phyloP scores from a whole-genome alignment of 2,113 vertebrate species.

The Myotis lucifugus region DNA sequence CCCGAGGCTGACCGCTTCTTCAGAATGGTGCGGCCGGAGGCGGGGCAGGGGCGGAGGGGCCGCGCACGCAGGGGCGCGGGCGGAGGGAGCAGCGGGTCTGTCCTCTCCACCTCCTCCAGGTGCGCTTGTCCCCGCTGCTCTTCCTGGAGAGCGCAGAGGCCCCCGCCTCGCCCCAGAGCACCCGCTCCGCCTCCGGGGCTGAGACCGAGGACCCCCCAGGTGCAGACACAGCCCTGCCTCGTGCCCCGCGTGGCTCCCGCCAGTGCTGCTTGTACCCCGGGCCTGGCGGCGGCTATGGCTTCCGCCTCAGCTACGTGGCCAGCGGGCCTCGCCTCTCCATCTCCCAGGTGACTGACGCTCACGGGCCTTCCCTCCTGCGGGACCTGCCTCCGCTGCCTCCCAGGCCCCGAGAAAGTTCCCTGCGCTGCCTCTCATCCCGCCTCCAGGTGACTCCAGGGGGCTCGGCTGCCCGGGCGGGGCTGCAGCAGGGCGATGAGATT shows the following conservation, averaged over 20 bases:
- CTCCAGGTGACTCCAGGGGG: constrained; percentile 84
- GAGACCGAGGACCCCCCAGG: background rate
- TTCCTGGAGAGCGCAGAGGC: constrained; percentile 84
- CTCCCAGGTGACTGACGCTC: constrained; percentile 82
- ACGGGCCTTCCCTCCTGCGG: background rate
- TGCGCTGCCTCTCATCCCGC: background rate
- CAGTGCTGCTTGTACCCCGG: constrained; percentile 80
- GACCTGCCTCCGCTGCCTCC: background rate
- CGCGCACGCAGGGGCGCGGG: background rate
- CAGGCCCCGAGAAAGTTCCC: background rate
- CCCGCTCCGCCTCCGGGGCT: background rate
- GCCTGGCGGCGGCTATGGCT: constrained; percentile 82
- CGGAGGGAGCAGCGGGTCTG: background rate
- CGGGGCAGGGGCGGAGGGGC: accelerated
- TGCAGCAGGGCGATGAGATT: constrained; percentile 84
- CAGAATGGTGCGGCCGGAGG: constrained; percentile 83
- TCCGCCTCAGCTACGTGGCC: constrained; percentile 82
- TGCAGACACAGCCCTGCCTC: background rate
- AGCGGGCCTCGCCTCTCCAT: constrained; percentile 79
- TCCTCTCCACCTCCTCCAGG: constrained; percentile 77
- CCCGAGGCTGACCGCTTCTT: constrained; percentile 87
- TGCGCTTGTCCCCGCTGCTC: constrained; percentile 92
- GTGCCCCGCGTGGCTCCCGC: constrained; percentile 22
- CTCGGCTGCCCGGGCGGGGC: constrained; percentile 83
- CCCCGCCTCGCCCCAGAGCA: background rate